A percentile compares a stretch with the other conserved stretches of the same genome.
Evolutionary conservation across 2,797 vertebrate genomes (phyloP).

Genomic region (Propithecus perrieri): DNA sequence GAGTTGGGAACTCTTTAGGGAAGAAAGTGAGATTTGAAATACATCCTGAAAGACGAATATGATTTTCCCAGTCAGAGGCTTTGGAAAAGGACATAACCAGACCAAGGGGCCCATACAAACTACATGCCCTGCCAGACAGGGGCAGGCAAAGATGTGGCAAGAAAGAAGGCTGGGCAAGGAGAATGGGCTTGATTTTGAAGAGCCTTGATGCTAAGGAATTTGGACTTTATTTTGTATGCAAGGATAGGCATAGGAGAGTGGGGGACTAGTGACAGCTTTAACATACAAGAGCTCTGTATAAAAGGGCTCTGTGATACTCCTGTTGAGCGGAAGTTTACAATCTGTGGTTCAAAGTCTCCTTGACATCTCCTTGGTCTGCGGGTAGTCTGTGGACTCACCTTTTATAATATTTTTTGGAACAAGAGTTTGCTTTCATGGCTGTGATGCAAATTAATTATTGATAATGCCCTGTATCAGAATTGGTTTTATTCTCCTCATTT

Average conservation of each 20-base stretch:
- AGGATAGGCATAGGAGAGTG: not conserved
- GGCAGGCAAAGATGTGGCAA: not conserved
- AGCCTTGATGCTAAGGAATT: not conserved
- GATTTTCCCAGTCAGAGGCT: not conserved
- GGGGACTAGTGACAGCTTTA: not conserved
- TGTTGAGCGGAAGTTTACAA: not conserved
- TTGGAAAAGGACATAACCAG: not conserved
- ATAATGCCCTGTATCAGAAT: not conserved
- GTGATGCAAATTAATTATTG: not conserved
- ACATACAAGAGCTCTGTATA: not conserved
- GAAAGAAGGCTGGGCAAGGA: not conserved
- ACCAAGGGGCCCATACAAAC: not conserved
- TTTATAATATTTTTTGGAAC: not conserved
- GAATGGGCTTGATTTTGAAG: not conserved
- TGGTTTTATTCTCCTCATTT: not conserved
- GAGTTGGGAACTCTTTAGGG: not conserved
- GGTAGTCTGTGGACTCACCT: not conserved
- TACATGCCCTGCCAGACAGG: not conserved
- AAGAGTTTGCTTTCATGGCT: not conserved
- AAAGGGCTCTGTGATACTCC: not conserved
- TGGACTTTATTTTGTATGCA: not conserved
- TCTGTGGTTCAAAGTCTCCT: not conserved
- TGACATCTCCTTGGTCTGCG: not conserved
- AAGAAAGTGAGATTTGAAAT: slow-evolving; percentile 18
- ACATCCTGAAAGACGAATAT: not conserved